Base-by-base conservation (phyloP, 2,888 invertebrate species). In the Therioaphis trifolii region DNA sequence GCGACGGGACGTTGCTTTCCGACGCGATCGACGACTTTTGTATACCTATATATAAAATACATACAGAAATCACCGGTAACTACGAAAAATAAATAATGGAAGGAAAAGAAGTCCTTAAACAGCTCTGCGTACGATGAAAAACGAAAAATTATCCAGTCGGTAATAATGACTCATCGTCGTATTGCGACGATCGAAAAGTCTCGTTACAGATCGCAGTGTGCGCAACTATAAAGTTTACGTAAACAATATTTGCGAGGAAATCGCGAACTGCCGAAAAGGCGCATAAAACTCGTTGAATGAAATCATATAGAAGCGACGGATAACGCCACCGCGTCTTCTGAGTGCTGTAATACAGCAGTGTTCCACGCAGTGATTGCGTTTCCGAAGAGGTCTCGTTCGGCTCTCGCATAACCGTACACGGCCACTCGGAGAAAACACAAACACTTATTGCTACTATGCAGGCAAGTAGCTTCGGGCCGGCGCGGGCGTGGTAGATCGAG, bases 141-240 rank as follows among this genome's bases (percentile, higher is more conserved):
- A 55, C 14, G 21, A 21, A 52, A 21, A 74, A 35, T 0, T 3
- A 15, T 21, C 9, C 9, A 1, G 4, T 15, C 24, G 40, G 15
- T 55, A 35, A 52, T 29, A 29, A 52, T 52, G 35, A 35, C 35
- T 35, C 35, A 46, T 27, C 9, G n/a, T 52, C 3, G 15, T 27
- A 43, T 18, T 18, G 46, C 24, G 24, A 46, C 15, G 14, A n/a
- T 72, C n/a, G 12, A 49, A 27, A 49, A 55, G 12, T 49, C 18
- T 52, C 29, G 49, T 27, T 72, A 27, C 4, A 14, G 29, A 29
- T 5, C 71, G 2, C 29, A 29, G 12, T 12, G 71, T n/a, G 49
- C 7, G n/a, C 49, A 52, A 72, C n/a, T n/a, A 72, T 72, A 72
- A 29, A 52, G n/a, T 72, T 72, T 49, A 72, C n/a, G 49, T 29